Evolutionary conservation across 2,797 vertebrate genomes (phyloP).

Genomic region (Gastrophryne carolinensis): DNA sequence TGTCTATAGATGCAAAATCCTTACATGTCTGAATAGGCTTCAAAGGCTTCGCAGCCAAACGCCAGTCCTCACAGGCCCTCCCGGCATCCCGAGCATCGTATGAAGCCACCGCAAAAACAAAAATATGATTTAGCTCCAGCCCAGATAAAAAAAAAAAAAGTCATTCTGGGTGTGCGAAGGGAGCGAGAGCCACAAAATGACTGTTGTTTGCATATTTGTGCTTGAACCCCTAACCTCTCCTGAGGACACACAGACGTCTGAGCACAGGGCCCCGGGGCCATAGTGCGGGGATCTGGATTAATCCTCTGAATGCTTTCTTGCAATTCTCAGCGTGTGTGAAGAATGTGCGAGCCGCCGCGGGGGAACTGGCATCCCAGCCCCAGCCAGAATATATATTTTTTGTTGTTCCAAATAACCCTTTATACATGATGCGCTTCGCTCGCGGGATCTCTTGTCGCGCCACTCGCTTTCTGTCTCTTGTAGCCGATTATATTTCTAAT

Average conservation of each 20-base stretch:
- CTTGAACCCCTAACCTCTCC: slow-evolving; percentile 75
- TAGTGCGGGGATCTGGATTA: slow-evolving; percentile 68
- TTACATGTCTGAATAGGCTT: slow-evolving; percentile 3
- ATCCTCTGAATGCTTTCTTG: slow-evolving; percentile 75
- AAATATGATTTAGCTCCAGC: slow-evolving; percentile 64
- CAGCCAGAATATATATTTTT: slow-evolving; percentile 62
- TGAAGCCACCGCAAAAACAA: slow-evolving; percentile 64
- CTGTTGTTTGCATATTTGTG: slow-evolving; percentile 74
- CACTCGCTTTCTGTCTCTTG: slow-evolving; percentile 62
- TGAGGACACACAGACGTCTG: slow-evolving; percentile 74
- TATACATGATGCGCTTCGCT: slow-evolving; percentile 77
- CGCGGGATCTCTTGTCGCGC: slow-evolving; percentile 66
- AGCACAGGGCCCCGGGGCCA: slow-evolving; percentile 66
- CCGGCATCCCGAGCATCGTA: slow-evolving; percentile 55
- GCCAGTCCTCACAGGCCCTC: background rate
- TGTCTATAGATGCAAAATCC: background rate
- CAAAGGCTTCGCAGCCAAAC: background rate
- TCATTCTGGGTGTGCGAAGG: slow-evolving; percentile 45
- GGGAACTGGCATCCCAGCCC: slow-evolving; percentile 73
- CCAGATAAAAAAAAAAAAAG: slow-evolving; percentile 64
- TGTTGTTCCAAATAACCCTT: slow-evolving; percentile 58
- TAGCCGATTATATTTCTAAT: no score
- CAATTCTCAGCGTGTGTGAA: slow-evolving; percentile 75
- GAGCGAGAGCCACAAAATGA: slow-evolving; percentile 62
- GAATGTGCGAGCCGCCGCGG: slow-evolving; percentile 77